Base-by-base conservation (phyloP, 2,113 vertebrate genomes). In the Panurus biarmicus region DNA sequence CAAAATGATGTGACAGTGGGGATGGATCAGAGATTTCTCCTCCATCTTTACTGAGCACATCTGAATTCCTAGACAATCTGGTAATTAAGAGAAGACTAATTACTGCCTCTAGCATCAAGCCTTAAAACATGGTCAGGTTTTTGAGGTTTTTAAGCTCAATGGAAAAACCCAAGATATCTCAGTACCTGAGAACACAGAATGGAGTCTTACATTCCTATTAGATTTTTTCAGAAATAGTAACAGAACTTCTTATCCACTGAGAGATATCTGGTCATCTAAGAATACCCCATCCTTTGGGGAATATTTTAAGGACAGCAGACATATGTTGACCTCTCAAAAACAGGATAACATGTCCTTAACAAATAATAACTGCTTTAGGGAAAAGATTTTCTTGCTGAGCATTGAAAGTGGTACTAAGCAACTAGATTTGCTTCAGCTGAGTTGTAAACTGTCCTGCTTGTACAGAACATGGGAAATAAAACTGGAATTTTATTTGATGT, bases 141-240 rank as follows among this genome's bases (percentile, higher is more conserved):
- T 83, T 47, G 36, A n/a, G n/a, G 2, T 26, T 90, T 78, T 72
- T 61, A 31, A 58, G 19, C 14, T 70, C 70, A 76, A 3, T 31
- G 73, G 67, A 83, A 83, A n/a, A 80, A 1, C 10, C 13, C 29
- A 33, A 26, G 8, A 24, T 56, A 40, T 60, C 21, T 82, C 44
- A 3, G 29, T 25, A 65, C 21, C 31, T 65, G 64, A 80, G 64
- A 77, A 53, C 12, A 28, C 33, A 66, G 26, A 18, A 8, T 10
- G 23, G 54, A 66, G 19, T 45, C 35, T 73, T 51, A 17, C 9
- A n/a, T 25, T 0, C 0, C 10, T 50, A 3, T 22, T 53, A 3
- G 22, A n/a, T 60, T 79, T 70, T 74, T 78, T 31, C 9, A 2
- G 26, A 65, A 61, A 44, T 22, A 57, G 15, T 16, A 70, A 76